Evolutionary conservation across 2,888 invertebrate genomes (phyloP).

Genomic region (Melieria omissa): DNA sequence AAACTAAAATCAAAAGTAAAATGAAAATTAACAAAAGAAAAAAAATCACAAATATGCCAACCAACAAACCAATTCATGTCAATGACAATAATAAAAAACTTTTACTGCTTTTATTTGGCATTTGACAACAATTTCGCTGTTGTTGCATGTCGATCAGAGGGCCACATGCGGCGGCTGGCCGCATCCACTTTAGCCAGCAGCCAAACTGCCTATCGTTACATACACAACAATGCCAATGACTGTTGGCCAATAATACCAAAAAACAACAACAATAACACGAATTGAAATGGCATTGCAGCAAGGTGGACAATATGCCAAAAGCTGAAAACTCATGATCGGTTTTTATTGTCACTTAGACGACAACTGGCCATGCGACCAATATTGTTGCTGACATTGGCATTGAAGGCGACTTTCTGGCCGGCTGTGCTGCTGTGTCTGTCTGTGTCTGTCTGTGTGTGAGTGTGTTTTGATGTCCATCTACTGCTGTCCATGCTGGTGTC

Average conservation of each 20-base stretch:
- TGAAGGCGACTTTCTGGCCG: constrained; percentile 2
- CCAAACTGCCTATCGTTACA: constrained; percentile 12
- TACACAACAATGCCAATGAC: neutral
- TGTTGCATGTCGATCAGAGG: constrained; percentile 43
- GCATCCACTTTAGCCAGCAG: constrained; percentile 3
- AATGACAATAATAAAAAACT: constrained; percentile 37
- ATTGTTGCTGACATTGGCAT: constrained; percentile 29
- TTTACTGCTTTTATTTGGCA: constrained; percentile 38
- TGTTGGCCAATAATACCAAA: constrained; percentile 24
- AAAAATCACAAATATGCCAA: no score
- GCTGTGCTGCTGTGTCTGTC: neutral
- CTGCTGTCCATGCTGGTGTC: neutral
- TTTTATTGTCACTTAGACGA: neutral
- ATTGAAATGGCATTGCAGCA: constrained; percentile 12
- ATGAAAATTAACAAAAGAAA: no score
- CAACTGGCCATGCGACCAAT: constrained; percentile 11
- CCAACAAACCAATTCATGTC: constrained; percentile 33
- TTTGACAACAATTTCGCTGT: constrained; percentile 41
- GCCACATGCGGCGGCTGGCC: constrained; percentile 30
- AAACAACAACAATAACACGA: neutral
- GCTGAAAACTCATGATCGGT: constrained; percentile 12
- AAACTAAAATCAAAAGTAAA: no score
- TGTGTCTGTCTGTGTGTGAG: neutral
- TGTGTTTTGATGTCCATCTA: neutral
- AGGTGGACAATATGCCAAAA: constrained; percentile 34